Evolutionary conservation across 2,113 vertebrate species (phyloP).

Genomic region (Rhea americana): DNA sequence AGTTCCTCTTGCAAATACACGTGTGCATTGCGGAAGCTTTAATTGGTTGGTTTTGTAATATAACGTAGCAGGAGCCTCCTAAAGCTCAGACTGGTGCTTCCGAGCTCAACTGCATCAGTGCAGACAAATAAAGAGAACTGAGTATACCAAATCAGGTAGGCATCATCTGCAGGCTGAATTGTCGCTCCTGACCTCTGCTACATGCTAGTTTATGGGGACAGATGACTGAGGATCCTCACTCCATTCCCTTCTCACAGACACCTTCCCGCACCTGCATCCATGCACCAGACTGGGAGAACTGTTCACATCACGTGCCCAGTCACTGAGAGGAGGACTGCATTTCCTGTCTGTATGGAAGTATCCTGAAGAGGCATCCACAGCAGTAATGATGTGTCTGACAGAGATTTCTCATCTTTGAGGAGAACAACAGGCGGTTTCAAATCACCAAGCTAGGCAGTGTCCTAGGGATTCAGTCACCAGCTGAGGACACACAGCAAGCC

Average conservation of each 20-base stretch:
- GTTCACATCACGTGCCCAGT: accelerated
- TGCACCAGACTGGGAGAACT: neutral
- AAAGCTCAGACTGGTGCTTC: neutral
- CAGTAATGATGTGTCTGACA: neutral
- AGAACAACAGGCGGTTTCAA: neutral
- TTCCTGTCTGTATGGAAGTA: neutral
- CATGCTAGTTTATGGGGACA: accelerated
- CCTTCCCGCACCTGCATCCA: neutral
- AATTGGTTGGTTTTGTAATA: neutral
- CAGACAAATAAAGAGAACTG: no score
- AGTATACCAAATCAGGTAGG: neutral
- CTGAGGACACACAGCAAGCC: neutral
- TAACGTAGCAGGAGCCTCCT: neutral
- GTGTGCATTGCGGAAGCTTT: neutral
- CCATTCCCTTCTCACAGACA: neutral
- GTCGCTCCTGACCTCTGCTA: neutral
- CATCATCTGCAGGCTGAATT: neutral
- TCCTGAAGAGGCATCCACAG: neutral
- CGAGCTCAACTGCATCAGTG: neutral
- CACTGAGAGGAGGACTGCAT: neutral
- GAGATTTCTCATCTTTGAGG: neutral
- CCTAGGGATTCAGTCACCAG: neutral
- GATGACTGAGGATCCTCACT: neutral
- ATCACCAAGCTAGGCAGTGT: neutral
- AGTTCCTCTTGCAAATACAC: neutral